Conservation (phyloP, 2,797 vertebrate genomes). For the Okamejei kenojei region DNA sequence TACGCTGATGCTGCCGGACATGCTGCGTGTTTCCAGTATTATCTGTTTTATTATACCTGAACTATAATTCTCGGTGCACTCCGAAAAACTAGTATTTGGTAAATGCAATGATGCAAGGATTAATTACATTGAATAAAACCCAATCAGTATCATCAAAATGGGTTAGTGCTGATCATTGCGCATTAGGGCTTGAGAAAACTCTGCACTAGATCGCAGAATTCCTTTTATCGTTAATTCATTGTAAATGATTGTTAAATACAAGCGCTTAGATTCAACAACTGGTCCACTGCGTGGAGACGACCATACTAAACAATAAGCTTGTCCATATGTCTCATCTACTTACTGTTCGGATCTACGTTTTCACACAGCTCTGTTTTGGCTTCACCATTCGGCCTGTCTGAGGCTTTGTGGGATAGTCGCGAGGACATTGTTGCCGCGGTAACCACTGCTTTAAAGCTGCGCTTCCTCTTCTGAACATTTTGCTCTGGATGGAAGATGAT, state of each 20-base stretch:
- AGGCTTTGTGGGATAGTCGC: slow-evolving; percentile 86
- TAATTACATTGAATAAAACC: too few relatives aligned
- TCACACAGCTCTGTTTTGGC: slow-evolving; percentile 96
- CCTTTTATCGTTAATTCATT: neutral
- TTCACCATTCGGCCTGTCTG: slow-evolving; percentile 91
- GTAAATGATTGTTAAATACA: neutral
- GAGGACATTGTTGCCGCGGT: slow-evolving; percentile 97
- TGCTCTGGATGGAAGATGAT: slow-evolving; percentile 98
- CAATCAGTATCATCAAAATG: too few relatives aligned
- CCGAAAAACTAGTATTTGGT: too few relatives aligned
- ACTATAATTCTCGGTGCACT: too few relatives aligned
- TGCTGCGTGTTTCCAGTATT: too few relatives aligned
- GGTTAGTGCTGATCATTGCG: too few relatives aligned
- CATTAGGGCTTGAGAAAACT: neutral
- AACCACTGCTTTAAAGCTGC: slow-evolving; percentile 97
- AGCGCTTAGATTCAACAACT: neutral
- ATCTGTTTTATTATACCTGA: too few relatives aligned
- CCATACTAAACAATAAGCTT: neutral
- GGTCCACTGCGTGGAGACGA: neutral
- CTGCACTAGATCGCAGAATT: neutral
- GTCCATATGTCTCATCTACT: slow-evolving; percentile 51
- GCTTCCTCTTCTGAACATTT: slow-evolving; percentile 95
- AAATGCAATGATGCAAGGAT: too few relatives aligned
- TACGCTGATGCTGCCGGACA: too few relatives aligned
- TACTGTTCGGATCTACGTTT: slow-evolving; percentile 80